These are phyloP conservation scores for Catharus minimus DNA, from an alignment of 2,113 vertebrate species.

Conservation along the genomic window DNA sequence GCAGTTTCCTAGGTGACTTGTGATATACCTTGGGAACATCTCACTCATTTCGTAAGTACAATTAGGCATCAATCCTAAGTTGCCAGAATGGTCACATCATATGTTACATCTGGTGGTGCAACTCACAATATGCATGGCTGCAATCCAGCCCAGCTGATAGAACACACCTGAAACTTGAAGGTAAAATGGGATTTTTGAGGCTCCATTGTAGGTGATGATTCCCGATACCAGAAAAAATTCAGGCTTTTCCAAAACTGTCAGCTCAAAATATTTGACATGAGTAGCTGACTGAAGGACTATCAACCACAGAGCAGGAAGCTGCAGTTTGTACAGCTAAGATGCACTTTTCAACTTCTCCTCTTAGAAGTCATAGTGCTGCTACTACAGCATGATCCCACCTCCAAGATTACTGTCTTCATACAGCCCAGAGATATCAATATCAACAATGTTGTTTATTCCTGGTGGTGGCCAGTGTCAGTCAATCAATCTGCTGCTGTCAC, in stretches of 20 bases:
- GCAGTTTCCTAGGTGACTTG: neutral
- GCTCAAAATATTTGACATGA: neutral
- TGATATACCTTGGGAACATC: neutral
- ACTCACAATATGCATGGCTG: neutral
- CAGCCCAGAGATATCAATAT: neutral
- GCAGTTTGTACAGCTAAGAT: neutral
- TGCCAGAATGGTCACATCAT: neutral
- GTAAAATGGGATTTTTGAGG: neutral
- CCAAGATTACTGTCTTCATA: neutral
- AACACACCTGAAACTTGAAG: neutral
- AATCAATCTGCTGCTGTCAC: neutral
- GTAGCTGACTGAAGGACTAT: neutral
- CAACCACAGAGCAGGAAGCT: neutral
- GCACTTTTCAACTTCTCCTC: neutral
- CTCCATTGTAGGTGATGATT: neutral
- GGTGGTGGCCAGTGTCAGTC: neutral
- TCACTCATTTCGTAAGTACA: neutral
- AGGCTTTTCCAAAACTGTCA: neutral
- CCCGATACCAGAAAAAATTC: rapidly evolving
- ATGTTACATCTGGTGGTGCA: neutral
- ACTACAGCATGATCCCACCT: neutral
- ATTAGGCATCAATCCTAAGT: neutral
- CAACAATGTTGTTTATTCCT: neutral
- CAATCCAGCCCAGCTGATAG: neutral
- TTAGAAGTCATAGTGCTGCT: neutral